phyloP scores from a whole-genome alignment of 2,797 vertebrate genomes.

The Fratercula arctica region DNA sequence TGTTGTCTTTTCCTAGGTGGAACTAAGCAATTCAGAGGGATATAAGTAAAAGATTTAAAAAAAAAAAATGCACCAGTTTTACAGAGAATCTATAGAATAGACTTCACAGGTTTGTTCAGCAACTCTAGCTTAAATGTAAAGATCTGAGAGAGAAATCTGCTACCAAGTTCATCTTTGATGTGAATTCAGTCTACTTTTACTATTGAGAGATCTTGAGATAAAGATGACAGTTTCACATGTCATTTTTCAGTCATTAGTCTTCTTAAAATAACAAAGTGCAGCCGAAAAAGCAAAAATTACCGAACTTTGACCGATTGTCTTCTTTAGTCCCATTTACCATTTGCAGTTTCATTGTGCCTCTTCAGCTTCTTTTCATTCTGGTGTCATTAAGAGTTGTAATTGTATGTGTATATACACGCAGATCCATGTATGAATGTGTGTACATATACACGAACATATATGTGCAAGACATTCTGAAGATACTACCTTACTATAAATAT shows the following conservation, averaged over 20 bases:
- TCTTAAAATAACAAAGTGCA: neutral
- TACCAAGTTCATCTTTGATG: neutral
- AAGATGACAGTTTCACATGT: neutral
- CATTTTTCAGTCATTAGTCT: neutral
- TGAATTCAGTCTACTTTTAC: neutral
- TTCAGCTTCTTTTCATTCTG: neutral
- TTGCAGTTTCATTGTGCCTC: neutral
- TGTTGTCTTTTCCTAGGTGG: neutral
- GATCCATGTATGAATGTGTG: neutral
- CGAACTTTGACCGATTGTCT: neutral
- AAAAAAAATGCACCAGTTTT: neutral
- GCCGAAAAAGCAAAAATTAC: neutral
- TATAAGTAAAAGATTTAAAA: neutral
- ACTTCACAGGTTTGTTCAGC: neutral
- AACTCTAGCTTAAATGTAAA: neutral
- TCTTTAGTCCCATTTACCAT: neutral
- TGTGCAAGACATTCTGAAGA: neutral
- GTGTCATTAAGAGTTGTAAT: neutral
- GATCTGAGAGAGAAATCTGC: neutral
- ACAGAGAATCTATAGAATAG: neutral
- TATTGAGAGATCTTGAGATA: neutral
- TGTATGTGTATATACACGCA: neutral
- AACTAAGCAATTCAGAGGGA: neutral
- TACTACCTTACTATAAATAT: neutral
- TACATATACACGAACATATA: neutral